Evolutionary conservation across 2,797 vertebrate species (phyloP).

Genomic region (Tauraco hartlaubi): DNA sequence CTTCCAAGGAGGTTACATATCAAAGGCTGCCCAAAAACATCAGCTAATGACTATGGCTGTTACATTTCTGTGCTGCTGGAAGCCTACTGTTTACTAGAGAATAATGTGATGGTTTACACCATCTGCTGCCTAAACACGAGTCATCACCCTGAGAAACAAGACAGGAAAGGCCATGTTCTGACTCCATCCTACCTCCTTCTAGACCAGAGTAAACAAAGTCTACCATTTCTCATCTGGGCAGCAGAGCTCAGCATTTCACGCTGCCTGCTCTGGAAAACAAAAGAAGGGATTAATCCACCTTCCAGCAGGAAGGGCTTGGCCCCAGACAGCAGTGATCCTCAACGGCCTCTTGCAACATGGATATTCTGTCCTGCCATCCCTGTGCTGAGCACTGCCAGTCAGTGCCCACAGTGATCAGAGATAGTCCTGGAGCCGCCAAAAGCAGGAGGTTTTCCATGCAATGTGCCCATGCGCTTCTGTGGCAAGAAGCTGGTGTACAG

Average conservation of each 20-base stretch:
- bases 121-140: background rate
- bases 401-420: background rate
- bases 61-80: background rate
- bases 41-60: background rate
- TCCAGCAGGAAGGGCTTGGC: background rate
- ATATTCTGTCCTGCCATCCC: background rate
- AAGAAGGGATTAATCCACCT: background rate
- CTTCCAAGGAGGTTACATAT: background rate
- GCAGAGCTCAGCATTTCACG: background rate
- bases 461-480: fast-evolving
- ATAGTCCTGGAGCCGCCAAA: background rate
- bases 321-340: background rate
- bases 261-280: background rate
- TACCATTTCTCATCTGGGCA: background rate
- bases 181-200: background rate
- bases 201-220: background rate
- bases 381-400: background rate
- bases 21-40: background rate
- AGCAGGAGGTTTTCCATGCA: background rate
- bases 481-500: background rate
- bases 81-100: background rate
- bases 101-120: background rate
- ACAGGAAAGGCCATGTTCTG: background rate
- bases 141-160: background rate
- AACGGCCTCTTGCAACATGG: background rate